Conservation (phyloP, 2,113 vertebrate species). For the Actenoides hombroni region DNA sequence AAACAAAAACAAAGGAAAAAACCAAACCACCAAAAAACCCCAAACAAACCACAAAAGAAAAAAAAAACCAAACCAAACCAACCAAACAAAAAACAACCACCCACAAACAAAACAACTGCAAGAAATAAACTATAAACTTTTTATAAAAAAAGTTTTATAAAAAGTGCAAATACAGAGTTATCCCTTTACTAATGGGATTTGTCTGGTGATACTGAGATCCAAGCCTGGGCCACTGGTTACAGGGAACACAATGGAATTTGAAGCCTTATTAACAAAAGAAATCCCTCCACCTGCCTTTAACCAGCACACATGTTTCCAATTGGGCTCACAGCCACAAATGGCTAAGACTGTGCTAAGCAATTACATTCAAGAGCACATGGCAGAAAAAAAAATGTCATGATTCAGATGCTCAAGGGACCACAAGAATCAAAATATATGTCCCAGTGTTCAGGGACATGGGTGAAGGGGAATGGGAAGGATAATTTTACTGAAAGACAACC, state of each 20-base stretch:
- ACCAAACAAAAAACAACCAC: neutral
- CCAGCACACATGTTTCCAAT: conserved; percentile 48
- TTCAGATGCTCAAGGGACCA: conserved; percentile 22
- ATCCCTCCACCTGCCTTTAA: conserved; percentile 52
- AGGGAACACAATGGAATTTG: conserved; percentile 46
- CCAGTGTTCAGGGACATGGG: neutral
- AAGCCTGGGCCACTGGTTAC: conserved; percentile 1
- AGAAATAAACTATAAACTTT: neutral
- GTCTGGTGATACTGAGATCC: neutral
- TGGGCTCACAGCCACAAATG: conserved; percentile 28
- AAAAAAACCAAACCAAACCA: neutral
- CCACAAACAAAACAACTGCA: neutral
- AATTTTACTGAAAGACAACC: neutral
- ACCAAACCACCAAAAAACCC: too few species aligned
- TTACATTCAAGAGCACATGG: neutral
- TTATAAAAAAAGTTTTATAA: neutral
- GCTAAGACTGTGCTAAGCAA: conserved; percentile 43
- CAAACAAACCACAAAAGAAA: neutral
- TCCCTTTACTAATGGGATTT: neutral
- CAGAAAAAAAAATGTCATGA: conserved; percentile 13
- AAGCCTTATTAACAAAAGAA: conserved; percentile 53
- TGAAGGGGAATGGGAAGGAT: neutral
- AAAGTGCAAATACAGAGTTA: neutral
- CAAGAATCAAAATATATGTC: conserved; percentile 17
- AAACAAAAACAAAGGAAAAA: neutral